Evolutionary conservation across 1,140 invertebrate species (phyloP).

Genomic region (Ceratitis capitata): DNA sequence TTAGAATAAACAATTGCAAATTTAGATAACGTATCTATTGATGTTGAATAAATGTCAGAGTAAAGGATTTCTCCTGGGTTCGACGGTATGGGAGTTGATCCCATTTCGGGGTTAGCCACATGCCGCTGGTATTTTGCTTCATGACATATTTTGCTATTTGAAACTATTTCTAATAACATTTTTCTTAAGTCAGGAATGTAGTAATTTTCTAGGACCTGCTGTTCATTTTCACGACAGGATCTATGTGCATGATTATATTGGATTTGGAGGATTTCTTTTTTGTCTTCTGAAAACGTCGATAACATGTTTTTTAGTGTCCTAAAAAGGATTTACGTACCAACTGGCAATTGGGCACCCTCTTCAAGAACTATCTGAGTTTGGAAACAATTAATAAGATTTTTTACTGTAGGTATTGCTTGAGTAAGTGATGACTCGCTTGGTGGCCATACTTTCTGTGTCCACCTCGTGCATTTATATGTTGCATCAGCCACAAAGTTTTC

Average conservation of each 20-base stretch:
- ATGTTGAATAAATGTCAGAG: constrained; percentile 36
- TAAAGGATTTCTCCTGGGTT: constrained; percentile 25
- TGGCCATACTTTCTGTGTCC: too few relatives aligned
- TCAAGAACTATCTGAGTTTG: constrained; percentile 10
- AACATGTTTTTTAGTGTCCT: neutral
- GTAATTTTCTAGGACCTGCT: neutral
- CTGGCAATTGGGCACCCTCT: neutral
- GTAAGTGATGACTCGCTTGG: too few relatives aligned
- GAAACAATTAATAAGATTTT: neutral
- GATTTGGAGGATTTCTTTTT: neutral
- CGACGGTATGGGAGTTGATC: neutral
- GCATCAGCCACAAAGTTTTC: constrained; percentile 19
- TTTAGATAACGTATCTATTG: constrained; percentile 40
- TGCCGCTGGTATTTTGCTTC: neutral
- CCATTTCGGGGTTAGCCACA: neutral
- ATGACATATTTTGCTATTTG: neutral
- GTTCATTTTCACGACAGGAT: neutral
- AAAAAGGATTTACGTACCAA: neutral
- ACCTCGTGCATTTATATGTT: neutral
- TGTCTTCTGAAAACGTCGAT: neutral
- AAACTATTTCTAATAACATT: neutral
- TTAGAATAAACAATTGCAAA: neutral
- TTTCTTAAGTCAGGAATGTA: constrained; percentile 6
- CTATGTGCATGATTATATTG: too few relatives aligned
- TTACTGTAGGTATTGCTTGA: neutral